phyloP scores from a whole-genome alignment of 2,888 invertebrate genomes.

The Meghimatium bilineatum region DNA sequence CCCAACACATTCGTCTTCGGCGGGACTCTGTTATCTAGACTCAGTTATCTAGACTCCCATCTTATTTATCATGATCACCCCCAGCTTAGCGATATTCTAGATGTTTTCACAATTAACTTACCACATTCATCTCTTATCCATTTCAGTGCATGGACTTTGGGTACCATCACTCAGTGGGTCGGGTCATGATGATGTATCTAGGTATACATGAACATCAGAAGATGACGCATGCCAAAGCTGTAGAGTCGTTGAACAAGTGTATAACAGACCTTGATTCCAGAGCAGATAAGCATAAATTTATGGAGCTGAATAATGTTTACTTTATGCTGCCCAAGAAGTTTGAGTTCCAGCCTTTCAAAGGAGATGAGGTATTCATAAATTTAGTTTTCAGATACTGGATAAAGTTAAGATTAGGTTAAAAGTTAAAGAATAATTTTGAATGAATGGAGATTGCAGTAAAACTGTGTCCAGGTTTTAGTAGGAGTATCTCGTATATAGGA shows the following conservation, averaged over 20 bases:
- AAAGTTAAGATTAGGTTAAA: too few relatives aligned
- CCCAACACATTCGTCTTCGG: too few relatives aligned
- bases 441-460: too few relatives aligned
- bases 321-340: constrained; percentile 93
- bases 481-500: too few relatives aligned
- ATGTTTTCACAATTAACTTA: too few relatives aligned
- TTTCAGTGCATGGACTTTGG: constrained; percentile 95
- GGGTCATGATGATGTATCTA: constrained; percentile 88
- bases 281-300: constrained; percentile 90
- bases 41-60: too few relatives aligned
- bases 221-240: constrained; percentile 81
- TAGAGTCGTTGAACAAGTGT: constrained; percentile 84
- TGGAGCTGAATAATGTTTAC: constrained; percentile 89
- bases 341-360: constrained; percentile 88
- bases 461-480: too few relatives aligned
- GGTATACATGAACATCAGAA: constrained; percentile 89
- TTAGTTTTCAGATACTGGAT: neutral
- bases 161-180: constrained; percentile 92
- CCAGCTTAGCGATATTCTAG: too few relatives aligned
- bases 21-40: too few relatives aligned
- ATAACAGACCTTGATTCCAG: constrained; percentile 88
- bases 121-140: neutral
- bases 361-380: constrained; percentile 82
- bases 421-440: too few relatives aligned
- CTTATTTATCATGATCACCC: too few relatives aligned